phyloP scores from a whole-genome alignment of 2,113 vertebrate species.

The Callorhinus ursinus region DNA sequence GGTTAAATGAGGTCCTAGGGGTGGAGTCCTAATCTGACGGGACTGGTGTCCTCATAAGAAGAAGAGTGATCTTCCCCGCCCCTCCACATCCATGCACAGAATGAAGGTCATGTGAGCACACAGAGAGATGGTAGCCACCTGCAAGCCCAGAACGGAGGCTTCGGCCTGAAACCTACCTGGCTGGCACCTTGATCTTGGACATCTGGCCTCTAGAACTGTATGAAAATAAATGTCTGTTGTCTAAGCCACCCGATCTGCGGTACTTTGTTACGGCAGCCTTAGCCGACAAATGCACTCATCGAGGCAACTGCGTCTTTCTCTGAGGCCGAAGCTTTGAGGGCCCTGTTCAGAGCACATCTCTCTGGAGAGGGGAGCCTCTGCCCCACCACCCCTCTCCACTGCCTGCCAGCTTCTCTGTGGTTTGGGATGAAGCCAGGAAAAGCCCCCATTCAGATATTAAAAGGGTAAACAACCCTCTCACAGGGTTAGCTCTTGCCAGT shows the following conservation, averaged over 20 bases:
- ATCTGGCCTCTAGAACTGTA: not conserved
- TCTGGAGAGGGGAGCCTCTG: not conserved
- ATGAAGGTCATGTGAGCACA: not conserved
- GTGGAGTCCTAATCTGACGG: not conserved
- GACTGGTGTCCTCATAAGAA: not conserved
- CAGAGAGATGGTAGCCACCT: not conserved
- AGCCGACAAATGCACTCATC: accelerated
- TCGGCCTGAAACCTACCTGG: not conserved
- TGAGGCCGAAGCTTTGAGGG: not conserved
- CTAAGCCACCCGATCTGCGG: not conserved
- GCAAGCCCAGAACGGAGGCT: not conserved
- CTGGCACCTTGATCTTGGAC: not conserved
- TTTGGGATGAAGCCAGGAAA: not conserved
- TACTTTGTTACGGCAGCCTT: not conserved
- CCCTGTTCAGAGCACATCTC: not conserved
- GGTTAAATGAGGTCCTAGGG: not conserved
- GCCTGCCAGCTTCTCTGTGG: not conserved
- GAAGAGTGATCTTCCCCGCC: not conserved
- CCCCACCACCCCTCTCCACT: accelerated
- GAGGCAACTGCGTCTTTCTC: not conserved
- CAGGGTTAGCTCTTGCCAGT: no score
- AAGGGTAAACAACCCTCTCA: not conserved
- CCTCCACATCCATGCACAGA: no score
- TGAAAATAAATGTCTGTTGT: not conserved
- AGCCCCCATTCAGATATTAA: not conserved